A percentile compares a stretch with the other conserved stretches of the same genome.
Evolutionary conservation across 2,113 vertebrate genomes (phyloP).

Genomic region (Lagopus leucura): DNA sequence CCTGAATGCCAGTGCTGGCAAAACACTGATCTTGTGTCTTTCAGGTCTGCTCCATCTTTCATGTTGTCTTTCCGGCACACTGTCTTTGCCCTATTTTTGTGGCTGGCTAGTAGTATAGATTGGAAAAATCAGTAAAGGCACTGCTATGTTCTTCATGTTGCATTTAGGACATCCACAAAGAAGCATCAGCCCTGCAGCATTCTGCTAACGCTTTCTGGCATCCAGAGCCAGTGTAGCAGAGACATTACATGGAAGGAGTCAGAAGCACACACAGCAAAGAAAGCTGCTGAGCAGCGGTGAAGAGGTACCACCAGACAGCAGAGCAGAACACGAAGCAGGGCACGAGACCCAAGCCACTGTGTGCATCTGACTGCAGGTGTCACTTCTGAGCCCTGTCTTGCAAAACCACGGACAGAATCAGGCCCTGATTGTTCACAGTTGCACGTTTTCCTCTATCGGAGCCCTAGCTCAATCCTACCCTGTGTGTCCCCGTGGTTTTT

Average conservation of each 20-base stretch:
- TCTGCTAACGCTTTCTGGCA: background rate
- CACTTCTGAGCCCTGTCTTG: background rate
- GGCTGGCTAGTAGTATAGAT: background rate
- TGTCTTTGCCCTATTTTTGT: background rate
- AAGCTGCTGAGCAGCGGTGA: background rate
- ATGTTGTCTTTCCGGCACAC: fast-evolving
- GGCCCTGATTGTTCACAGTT: background rate
- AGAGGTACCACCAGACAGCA: background rate
- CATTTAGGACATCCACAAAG: background rate
- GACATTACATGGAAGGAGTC: background rate
- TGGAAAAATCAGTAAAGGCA: background rate
- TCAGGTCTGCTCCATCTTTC: background rate
- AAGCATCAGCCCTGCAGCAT: background rate
- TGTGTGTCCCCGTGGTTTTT: background rate
- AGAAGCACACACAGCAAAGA: background rate
- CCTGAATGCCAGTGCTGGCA: background rate
- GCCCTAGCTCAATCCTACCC: background rate
- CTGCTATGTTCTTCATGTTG: background rate
- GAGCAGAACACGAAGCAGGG: background rate
- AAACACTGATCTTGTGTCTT: background rate
- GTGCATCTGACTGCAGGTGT: background rate
- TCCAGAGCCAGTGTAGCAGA: background rate
- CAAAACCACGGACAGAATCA: background rate
- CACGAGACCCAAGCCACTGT: background rate
- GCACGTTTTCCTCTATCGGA: background rate